phyloP scores from a whole-genome alignment of 2,113 vertebrate species.

The Ursus arctos region DNA sequence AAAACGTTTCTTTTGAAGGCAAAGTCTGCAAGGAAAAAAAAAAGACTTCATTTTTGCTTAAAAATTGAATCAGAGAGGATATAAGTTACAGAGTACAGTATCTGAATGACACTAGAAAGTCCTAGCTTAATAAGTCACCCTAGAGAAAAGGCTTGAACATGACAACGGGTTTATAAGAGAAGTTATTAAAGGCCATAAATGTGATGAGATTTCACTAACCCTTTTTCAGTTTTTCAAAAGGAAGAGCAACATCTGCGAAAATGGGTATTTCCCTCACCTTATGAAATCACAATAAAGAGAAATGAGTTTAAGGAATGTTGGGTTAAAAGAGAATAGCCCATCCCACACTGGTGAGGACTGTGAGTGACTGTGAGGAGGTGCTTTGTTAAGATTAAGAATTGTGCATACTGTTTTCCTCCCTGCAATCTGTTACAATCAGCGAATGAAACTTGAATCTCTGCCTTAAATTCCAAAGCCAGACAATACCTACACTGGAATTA shows the following conservation, averaged over 20 bases:
- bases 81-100: background rate
- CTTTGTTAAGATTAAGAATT: background rate
- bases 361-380: background rate
- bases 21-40: conserved; percentile 83
- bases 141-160: conserved; percentile 4
- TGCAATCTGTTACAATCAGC: background rate
- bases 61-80: background rate
- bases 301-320: background rate
- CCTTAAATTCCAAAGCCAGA: background rate
- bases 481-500: background rate
- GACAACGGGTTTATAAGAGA: background rate
- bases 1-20: conserved; percentile 82
- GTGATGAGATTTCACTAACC: background rate
- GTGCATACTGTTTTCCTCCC: background rate
- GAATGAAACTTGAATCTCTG: background rate
- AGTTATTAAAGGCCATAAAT: background rate
- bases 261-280: background rate
- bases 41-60: conserved; percentile 43
- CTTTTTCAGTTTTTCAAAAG: conserved; percentile 7
- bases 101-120: background rate
- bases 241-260: conserved; percentile 21
- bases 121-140: background rate
- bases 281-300: background rate
- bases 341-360: background rate
- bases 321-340: conserved; percentile 11